Evolutionary conservation across 2,113 vertebrate species (phyloP).

Genomic region (Pluvialis apricaria): DNA sequence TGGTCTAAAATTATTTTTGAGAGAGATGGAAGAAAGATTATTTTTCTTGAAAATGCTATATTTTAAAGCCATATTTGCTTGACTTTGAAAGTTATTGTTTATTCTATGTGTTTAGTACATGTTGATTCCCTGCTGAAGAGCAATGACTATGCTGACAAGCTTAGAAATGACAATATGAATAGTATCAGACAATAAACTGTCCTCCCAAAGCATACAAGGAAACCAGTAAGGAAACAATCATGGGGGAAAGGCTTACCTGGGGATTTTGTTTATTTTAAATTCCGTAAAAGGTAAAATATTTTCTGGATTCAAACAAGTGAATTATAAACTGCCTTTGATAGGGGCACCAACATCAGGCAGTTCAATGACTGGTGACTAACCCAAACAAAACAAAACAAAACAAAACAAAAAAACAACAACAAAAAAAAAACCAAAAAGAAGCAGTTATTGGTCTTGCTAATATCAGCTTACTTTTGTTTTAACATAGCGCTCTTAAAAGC

Average conservation of each 20-base stretch:
- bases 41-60: slow-evolving; percentile 56
- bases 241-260: slow-evolving; percentile 66
- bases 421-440: not conserved
- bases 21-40: slow-evolving; percentile 19
- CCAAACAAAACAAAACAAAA: not conserved
- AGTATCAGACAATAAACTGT: slow-evolving; percentile 74
- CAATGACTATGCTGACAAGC: slow-evolving; percentile 71
- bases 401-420: not conserved
- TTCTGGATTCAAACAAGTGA: slow-evolving; percentile 70
- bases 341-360: slow-evolving; percentile 73
- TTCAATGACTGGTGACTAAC: slow-evolving; percentile 73
- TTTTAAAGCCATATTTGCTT: slow-evolving; percentile 69
- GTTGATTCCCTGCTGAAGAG: slow-evolving; percentile 77
- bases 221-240: slow-evolving; percentile 75
- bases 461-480: slow-evolving; percentile 77
- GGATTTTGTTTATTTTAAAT: slow-evolving; percentile 68
- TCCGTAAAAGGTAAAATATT: slow-evolving; percentile 71
- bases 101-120: slow-evolving; percentile 65
- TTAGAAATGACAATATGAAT: slow-evolving; percentile 71
- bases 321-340: slow-evolving; percentile 72
- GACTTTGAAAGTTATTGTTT: slow-evolving; percentile 68
- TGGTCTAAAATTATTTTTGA: slow-evolving; percentile 60
- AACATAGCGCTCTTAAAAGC: slow-evolving; percentile 73
- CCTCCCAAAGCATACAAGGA: slow-evolving; percentile 72
- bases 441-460: slow-evolving; percentile 78